phyloP scores from a whole-genome alignment of 2,888 invertebrate species.

The Adelphocoris suturalis region DNA sequence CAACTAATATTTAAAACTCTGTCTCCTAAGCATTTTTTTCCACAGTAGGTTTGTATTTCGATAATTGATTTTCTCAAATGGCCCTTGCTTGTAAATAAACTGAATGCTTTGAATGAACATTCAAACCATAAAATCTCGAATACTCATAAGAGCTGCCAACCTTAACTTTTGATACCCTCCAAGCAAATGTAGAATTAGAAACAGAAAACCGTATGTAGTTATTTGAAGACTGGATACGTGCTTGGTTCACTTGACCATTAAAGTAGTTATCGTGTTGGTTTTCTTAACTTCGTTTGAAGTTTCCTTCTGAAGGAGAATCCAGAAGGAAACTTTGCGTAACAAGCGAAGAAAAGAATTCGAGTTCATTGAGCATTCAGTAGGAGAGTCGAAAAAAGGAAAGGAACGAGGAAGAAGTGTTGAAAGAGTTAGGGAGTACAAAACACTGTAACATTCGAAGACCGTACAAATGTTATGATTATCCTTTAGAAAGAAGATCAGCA shows the following conservation, averaged over 20 bases:
- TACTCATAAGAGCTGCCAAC: too few species aligned
- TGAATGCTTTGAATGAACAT: too few species aligned
- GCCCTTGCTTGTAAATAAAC: too few species aligned
- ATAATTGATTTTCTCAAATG: too few species aligned
- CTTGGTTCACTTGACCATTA: conserved; percentile 62
- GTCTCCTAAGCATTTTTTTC: too few species aligned
- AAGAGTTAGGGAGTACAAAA: conserved; percentile 20
- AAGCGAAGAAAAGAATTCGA: conserved; percentile 51
- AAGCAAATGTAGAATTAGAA: not conserved
- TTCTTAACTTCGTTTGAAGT: conserved; percentile 43
- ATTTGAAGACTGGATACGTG: conserved; percentile 57
- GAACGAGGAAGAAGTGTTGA: conserved; percentile 53
- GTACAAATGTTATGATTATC: conserved; percentile 65
- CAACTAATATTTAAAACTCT: too few species aligned
- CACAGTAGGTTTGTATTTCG: too few species aligned
- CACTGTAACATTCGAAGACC: conserved; percentile 46
- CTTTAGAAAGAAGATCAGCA: conserved; percentile 61
- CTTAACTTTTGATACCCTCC: not conserved
- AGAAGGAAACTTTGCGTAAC: conserved; percentile 63
- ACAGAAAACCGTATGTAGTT: conserved; percentile 47
- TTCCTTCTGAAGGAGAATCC: not conserved
- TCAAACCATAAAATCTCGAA: too few species aligned
- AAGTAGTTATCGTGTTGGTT: conserved; percentile 35
- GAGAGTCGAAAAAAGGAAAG: not conserved
- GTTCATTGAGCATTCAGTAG: conserved; percentile 54